These are phyloP conservation scores for Tipula vernalis DNA, from an alignment of 2,888 invertebrate species.

Conservation along the genomic window DNA sequence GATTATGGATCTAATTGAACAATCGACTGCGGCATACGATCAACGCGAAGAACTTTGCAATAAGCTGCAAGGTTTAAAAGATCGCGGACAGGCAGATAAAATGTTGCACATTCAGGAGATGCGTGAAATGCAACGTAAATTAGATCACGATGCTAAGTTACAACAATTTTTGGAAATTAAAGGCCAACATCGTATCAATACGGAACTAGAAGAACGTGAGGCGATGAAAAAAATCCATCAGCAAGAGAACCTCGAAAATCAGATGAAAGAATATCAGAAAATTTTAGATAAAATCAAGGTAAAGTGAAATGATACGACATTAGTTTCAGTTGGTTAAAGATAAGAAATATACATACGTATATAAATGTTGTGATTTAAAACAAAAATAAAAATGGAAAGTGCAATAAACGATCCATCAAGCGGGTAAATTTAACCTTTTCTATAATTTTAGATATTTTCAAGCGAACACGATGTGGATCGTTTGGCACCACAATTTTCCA, in stretches of 20 bases:
- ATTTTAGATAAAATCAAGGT: slow-evolving; percentile 65
- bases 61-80: slow-evolving; percentile 68
- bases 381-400: background rate
- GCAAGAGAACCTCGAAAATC: slow-evolving; percentile 54
- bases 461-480: slow-evolving; percentile 53
- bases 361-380: too few relatives aligned
- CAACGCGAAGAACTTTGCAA: slow-evolving; percentile 71
- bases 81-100: slow-evolving; percentile 61
- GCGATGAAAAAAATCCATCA: slow-evolving; percentile 54
- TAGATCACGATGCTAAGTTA: slow-evolving; percentile 75
- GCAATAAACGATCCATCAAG: background rate
- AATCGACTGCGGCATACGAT: slow-evolving; percentile 78
- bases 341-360: too few relatives aligned
- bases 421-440: background rate
- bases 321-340: background rate
- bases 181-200: slow-evolving; percentile 63
- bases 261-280: slow-evolving; percentile 58
- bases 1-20: slow-evolving; percentile 76
- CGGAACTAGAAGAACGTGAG: slow-evolving; percentile 61
- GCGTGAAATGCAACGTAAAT: slow-evolving; percentile 69
- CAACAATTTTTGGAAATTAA: slow-evolving; percentile 77
- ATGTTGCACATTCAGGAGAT: slow-evolving; percentile 58
- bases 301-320: slow-evolving; percentile 21
- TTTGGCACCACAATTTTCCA: slow-evolving; percentile 60
- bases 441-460: slow-evolving; percentile 38